Base-by-base conservation (phyloP, 1,140 invertebrate genomes). In the Tetragnatha versicolor region DNA sequence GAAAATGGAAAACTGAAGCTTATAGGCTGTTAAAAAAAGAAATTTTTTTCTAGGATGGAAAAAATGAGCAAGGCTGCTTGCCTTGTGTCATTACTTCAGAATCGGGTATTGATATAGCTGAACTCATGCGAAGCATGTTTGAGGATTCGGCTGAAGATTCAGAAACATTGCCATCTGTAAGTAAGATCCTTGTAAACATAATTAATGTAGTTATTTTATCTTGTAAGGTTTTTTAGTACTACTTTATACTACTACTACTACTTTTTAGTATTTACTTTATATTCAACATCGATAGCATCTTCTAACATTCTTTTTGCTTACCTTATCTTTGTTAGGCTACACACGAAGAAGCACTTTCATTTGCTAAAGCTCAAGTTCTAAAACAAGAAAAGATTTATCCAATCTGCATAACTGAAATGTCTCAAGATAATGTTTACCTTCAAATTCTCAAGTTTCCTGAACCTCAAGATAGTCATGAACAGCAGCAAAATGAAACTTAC, bases 391-490 rank as follows among this genome's bases (percentile, higher is more conserved):
- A 47, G 17, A n/a, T 61, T 14, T 70, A 47, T 35, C 76, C 76
- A 37, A 53, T 79, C 22, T 60, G 53, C 49, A 27, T 69, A 6
- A 49, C 76, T 33, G 37, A 70, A 17, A 14, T 70, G 25, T n/a
- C 35, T 47, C 29, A n/a, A 20, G 27, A 39, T 27, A 69, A 79
- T 61, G 53, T 79, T 2, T 79, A 29, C 27, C 29, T 79, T 0
- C 76, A 79, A 20, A 29, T 22, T 10, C 45, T 79, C 25, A 79
- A 69, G 61, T 60, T 79, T n/a, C 12, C n/a, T 27, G 20, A 69
- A n/a, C 53, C 76, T 37, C 25, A 79, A 69, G 51, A 53, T 29
- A 66, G 70, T 17, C 27, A 33, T 79, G 63, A 79, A 37, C 25
- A 17, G 31, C 5, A 49, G 37, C 12, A 47, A 17, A 79, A 79